phyloP scores from a whole-genome alignment of 2,888 invertebrate genomes.

The Pterobdella sp. region DNA sequence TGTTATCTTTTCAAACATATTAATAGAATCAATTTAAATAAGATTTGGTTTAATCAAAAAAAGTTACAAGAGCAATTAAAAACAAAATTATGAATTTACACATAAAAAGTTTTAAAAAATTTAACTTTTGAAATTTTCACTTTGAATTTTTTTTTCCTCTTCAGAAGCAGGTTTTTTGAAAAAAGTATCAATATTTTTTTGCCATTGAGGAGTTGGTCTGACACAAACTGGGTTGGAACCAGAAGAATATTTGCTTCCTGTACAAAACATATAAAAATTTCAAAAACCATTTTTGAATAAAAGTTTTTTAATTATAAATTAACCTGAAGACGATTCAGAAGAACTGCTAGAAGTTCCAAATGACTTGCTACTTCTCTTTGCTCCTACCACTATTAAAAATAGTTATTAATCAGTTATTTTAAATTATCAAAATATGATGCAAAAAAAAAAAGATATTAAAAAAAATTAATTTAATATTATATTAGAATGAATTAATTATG shows the following conservation, averaged over 20 bases:
- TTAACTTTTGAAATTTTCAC: neutral
- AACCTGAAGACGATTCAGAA: neutral
- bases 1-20: too few species aligned
- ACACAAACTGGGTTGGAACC: slow-evolving; percentile 6
- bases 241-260: neutral
- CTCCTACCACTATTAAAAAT: neutral
- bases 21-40: too few species aligned
- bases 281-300: neutral
- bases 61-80: too few species aligned
- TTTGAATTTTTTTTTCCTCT: neutral
- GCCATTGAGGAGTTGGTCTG: slow-evolving; percentile 20
- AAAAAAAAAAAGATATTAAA: neutral
- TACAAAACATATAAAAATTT: neutral
- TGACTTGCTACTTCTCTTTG: neutral
- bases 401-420: neutral
- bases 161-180: neutral
- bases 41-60: too few species aligned
- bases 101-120: neutral
- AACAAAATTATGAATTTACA: too few species aligned
- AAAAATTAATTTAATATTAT: too few species aligned
- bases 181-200: slow-evolving; percentile 56
- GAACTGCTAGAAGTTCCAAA: neutral
- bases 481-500: too few species aligned
- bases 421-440: neutral
- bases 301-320: neutral